These are phyloP conservation scores for Drosophila putrida DNA, from an alignment of 2,888 invertebrate genomes.

Conservation along the genomic window DNA sequence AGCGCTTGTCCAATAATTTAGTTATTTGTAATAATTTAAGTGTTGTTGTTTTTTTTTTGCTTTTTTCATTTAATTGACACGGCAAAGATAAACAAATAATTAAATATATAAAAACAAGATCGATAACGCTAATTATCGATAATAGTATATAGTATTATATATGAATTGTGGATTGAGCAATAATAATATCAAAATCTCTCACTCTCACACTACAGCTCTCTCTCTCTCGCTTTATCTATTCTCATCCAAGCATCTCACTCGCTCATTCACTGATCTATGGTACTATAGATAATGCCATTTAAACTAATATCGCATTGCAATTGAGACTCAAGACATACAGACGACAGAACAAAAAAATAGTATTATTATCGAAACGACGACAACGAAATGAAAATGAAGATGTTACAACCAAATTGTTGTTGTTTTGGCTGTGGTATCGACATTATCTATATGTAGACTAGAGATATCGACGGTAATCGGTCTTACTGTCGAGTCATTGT, in stretches of 20 bases:
- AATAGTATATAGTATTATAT: too few relatives aligned
- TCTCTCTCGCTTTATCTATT: not conserved
- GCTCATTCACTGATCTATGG: slow-evolving; percentile 16
- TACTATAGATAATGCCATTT: slow-evolving; percentile 20
- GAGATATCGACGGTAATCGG: too few relatives aligned
- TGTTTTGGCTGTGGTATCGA: too few relatives aligned
- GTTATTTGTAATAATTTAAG: slow-evolving; percentile 12
- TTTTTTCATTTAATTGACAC: slow-evolving; percentile 45
- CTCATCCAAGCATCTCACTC: slow-evolving; percentile 8
- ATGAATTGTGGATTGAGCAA: slow-evolving; percentile 22
- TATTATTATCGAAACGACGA: not conserved
- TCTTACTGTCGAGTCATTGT: slow-evolving; percentile 51
- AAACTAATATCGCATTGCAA: slow-evolving; percentile 57
- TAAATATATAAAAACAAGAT: slow-evolving; percentile 9
- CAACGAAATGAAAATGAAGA: slow-evolving; percentile 9
- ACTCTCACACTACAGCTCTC: not conserved
- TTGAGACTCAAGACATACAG: slow-evolving; percentile 51
- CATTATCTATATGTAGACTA: too few relatives aligned
- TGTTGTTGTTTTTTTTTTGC: not conserved
- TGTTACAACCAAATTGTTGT: too few relatives aligned
- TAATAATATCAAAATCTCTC: slow-evolving; percentile 16
- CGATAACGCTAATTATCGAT: slow-evolving; percentile 14
- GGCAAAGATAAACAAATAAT: slow-evolving; percentile 19
- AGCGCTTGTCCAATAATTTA: slow-evolving; percentile 19
- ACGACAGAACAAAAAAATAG: not conserved